phyloP scores from a whole-genome alignment of 2,888 invertebrate genomes.

The Leptodirus hochenwartii region DNA sequence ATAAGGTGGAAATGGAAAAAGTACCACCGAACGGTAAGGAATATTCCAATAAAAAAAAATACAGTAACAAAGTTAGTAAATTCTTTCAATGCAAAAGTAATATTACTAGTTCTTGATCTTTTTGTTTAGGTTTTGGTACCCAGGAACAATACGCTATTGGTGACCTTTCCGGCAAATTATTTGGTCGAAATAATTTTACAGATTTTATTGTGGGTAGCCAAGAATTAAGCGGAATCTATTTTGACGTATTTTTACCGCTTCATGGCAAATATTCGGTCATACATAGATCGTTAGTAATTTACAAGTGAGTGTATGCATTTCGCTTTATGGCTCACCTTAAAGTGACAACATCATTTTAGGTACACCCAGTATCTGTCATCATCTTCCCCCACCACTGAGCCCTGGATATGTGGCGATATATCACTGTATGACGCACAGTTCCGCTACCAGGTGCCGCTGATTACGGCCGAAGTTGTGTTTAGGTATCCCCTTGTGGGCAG shows the following conservation, averaged over 20 bases:
- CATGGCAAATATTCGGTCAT: slow-evolving; percentile 61
- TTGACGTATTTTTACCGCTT: slow-evolving; percentile 73
- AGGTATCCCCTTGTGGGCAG: slow-evolving; percentile 74
- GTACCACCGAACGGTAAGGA: slow-evolving; percentile 46
- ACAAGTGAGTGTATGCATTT: slow-evolving; percentile 36
- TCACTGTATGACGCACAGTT: slow-evolving; percentile 42
- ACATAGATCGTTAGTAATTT: slow-evolving; percentile 63
- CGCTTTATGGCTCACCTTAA: background rate
- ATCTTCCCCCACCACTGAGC: slow-evolving; percentile 24
- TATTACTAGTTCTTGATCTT: slow-evolving; percentile 6
- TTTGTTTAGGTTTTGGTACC: slow-evolving; percentile 45
- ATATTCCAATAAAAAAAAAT: too few relatives aligned
- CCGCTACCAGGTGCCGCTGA: slow-evolving; percentile 49
- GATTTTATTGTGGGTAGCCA: slow-evolving; percentile 51
- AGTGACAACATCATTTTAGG: too few relatives aligned
- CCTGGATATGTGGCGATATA: slow-evolving; percentile 49
- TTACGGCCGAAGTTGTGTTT: slow-evolving; percentile 63
- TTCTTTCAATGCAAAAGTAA: too few relatives aligned
- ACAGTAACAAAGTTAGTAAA: too few relatives aligned
- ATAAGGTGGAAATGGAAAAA: slow-evolving; percentile 31
- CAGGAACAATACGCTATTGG: slow-evolving; percentile 85
- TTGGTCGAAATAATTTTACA: slow-evolving; percentile 50
- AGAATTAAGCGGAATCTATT: slow-evolving; percentile 55
- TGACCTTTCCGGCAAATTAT: slow-evolving; percentile 73
- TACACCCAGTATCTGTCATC: slow-evolving; percentile 30